These are phyloP conservation scores for Psilopogon haemacephalus DNA, from an alignment of 2,113 vertebrate species.

Conservation along the genomic window DNA sequence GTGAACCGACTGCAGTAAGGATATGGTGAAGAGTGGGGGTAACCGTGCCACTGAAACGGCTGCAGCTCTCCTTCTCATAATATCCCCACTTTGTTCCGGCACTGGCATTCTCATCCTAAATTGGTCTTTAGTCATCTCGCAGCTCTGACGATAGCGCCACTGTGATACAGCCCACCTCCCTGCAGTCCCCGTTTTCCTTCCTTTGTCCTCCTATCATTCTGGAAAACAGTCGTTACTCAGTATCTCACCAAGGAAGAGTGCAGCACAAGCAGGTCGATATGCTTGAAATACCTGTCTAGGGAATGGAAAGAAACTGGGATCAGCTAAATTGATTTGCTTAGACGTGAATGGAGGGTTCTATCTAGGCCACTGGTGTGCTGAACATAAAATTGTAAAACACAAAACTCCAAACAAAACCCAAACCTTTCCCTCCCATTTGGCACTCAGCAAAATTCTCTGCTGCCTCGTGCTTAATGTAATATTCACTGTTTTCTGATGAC, in stretches of 20 bases:
- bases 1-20: not conserved
- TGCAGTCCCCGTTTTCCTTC: not conserved
- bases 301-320: not conserved
- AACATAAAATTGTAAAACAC: not conserved
- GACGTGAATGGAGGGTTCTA: not conserved
- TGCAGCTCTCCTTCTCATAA: not conserved
- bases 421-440: not conserved
- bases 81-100: not conserved
- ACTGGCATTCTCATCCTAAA: not conserved
- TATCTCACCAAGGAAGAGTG: not conserved
- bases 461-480: not conserved
- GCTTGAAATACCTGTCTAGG: not conserved
- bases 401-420: not conserved
- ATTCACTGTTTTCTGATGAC: not conserved
- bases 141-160: not conserved
- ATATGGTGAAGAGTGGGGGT: fast-evolving
- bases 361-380: not conserved
- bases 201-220: not conserved
- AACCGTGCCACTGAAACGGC: not conserved
- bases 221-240: not conserved
- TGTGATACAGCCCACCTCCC: not conserved
- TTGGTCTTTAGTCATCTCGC: not conserved
- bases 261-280: not conserved
- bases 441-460: not conserved
- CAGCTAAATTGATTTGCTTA: not conserved